phyloP scores from a whole-genome alignment of 2,797 vertebrate species.

The Ataeniobius toweri region DNA sequence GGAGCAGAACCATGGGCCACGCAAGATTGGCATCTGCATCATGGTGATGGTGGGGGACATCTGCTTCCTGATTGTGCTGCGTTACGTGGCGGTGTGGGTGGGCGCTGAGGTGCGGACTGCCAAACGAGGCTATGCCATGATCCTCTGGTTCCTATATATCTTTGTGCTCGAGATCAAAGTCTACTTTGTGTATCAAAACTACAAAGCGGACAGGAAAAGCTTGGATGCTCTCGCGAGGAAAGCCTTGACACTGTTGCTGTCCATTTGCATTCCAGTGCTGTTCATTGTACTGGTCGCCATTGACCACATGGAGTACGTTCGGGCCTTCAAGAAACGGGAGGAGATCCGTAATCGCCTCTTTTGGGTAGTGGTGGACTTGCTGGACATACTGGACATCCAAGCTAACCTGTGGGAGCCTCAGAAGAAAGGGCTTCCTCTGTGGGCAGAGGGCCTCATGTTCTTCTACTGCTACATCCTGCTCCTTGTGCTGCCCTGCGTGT shows the following conservation, averaged over 20 bases:
- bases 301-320: slow-evolving; percentile 88
- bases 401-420: slow-evolving; percentile 89
- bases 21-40: slow-evolving; percentile 84
- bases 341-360: slow-evolving; percentile 88
- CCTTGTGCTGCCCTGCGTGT: slow-evolving; percentile 83
- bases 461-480: slow-evolving; percentile 89
- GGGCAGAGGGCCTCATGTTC: slow-evolving; percentile 87
- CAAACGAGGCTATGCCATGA: slow-evolving; percentile 89
- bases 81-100: slow-evolving; percentile 89
- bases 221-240: slow-evolving; percentile 84
- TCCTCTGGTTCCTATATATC: slow-evolving; percentile 87
- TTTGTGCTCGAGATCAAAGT: slow-evolving; percentile 88
- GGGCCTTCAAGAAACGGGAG: slow-evolving; percentile 87
- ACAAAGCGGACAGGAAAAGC: slow-evolving; percentile 87
- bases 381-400: slow-evolving; percentile 90
- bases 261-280: slow-evolving; percentile 81
- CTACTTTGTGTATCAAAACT: slow-evolving; percentile 91
- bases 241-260: slow-evolving; percentile 80
- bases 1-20: slow-evolving; percentile 86
- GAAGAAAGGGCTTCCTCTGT: slow-evolving; percentile 83
- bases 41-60: slow-evolving; percentile 89
- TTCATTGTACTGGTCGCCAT: slow-evolving; percentile 84
- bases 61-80: slow-evolving; percentile 87
- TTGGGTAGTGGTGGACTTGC: slow-evolving; percentile 90
- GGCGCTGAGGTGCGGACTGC: slow-evolving; percentile 88